Conservation (phyloP, 2,113 vertebrate species). For the Hipposideros armiger region DNA sequence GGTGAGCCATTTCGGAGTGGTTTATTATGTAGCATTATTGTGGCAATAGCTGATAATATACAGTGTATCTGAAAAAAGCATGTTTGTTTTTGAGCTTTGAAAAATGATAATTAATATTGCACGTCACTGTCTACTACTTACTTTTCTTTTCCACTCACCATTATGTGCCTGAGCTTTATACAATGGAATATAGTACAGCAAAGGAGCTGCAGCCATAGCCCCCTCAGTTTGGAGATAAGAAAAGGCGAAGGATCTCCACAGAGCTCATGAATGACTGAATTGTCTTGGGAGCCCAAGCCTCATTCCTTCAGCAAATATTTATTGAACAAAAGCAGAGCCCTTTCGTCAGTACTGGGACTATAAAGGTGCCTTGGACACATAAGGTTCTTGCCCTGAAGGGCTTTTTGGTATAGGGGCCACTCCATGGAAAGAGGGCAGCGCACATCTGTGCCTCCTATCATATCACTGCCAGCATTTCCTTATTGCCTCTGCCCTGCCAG, state of each 20-base stretch:
- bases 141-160: slow-evolving; percentile 12
- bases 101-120: not conserved
- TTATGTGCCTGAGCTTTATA: not conserved
- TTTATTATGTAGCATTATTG: not conserved
- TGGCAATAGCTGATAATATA: not conserved
- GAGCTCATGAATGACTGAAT: not conserved
- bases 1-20: not conserved
- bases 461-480: not conserved
- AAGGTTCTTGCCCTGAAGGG: not conserved
- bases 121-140: not conserved
- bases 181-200: not conserved
- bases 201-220: not conserved
- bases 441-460: not conserved
- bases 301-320: not conserved
- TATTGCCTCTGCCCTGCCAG: not conserved
- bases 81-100: not conserved
- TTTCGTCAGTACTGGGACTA: not conserved
- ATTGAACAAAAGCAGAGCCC: not conserved
- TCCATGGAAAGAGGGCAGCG: not conserved
- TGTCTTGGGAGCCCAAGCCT: not conserved
- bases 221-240: not conserved
- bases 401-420: not conserved
- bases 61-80: not conserved
- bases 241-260: not conserved
- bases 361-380: not conserved